Conservation (phyloP, 2,113 vertebrate species). For the Ondatra zibethicus region DNA sequence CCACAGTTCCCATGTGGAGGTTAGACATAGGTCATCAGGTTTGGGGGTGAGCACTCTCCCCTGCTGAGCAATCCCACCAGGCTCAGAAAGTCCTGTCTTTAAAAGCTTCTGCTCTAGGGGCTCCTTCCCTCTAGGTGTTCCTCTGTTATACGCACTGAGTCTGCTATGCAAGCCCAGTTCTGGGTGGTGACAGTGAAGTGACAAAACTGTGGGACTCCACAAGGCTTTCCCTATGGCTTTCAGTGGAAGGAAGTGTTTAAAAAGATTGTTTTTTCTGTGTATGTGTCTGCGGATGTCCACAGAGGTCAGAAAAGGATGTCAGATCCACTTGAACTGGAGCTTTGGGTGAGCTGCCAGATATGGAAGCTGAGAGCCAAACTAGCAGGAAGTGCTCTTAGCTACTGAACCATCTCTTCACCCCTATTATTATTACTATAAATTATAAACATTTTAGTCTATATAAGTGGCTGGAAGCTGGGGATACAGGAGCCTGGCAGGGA, state of each 20-base stretch:
- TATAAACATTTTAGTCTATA: not conserved
- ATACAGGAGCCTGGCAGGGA: not conserved
- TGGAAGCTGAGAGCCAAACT: not conserved
- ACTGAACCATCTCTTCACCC: too few species aligned
- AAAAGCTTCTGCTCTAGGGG: not conserved
- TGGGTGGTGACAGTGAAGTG: not conserved
- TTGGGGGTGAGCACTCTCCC: not conserved
- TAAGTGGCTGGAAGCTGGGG: not conserved
- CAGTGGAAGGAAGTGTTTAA: not conserved
- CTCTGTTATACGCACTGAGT: not conserved
- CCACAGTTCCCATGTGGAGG: not conserved
- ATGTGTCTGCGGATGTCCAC: not conserved
- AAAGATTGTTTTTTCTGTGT: not conserved
- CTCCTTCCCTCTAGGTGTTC: not conserved
- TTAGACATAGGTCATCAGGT: not conserved
- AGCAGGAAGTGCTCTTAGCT: not conserved
- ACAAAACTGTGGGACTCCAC: not conserved
- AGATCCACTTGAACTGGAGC: not conserved
- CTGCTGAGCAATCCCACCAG: not conserved
- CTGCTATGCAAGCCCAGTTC: not conserved
- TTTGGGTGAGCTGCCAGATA: too few species aligned
- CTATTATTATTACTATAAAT: not conserved
- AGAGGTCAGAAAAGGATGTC: too few species aligned
- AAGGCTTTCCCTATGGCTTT: not conserved
- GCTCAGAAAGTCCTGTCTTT: not conserved